These are phyloP conservation scores for Bruchidius siliquastri DNA, from an alignment of 2,888 invertebrate species.

Conservation along the genomic window DNA sequence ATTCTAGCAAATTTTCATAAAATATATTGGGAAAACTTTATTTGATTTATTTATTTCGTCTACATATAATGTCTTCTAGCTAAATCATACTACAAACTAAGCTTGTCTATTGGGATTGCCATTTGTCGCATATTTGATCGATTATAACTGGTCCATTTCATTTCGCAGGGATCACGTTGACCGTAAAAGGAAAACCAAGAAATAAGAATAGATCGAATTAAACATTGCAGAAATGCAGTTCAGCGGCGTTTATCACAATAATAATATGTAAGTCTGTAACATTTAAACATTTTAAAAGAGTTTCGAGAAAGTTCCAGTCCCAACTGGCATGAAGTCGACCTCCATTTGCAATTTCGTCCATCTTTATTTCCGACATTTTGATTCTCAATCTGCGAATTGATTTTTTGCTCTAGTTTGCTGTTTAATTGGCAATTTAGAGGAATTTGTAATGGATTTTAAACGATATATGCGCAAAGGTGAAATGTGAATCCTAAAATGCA, in stretches of 20 bases:
- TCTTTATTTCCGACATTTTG: neutral
- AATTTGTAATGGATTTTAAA: neutral
- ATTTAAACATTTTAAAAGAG: conserved; percentile 4
- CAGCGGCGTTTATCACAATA: conserved; percentile 48
- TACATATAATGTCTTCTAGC: neutral
- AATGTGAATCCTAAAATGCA: too few species aligned
- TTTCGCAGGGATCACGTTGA: neutral
- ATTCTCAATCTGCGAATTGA: neutral
- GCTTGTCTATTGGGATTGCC: neutral
- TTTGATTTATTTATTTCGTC: neutral
- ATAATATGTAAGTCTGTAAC: conserved; percentile 72
- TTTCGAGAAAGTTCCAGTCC: neutral
- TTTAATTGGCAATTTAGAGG: conserved; percentile 5
- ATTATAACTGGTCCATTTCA: neutral
- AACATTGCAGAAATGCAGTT: conserved; percentile 46
- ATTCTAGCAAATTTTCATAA: conserved; percentile 18
- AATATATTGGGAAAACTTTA: neutral
- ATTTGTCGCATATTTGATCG: neutral
- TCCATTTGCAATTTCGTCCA: conserved; percentile 1
- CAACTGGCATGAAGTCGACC: neutral
- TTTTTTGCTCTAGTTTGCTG: conserved; percentile 2
- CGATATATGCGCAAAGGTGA: too few species aligned
- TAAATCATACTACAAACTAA: neutral
- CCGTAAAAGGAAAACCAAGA: neutral
- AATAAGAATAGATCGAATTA: neutral